A percentile compares a stretch with the other conserved stretches of the same genome.
phyloP scores from a whole-genome alignment of 2,888 invertebrate genomes.

The Aleiodes alternator region DNA sequence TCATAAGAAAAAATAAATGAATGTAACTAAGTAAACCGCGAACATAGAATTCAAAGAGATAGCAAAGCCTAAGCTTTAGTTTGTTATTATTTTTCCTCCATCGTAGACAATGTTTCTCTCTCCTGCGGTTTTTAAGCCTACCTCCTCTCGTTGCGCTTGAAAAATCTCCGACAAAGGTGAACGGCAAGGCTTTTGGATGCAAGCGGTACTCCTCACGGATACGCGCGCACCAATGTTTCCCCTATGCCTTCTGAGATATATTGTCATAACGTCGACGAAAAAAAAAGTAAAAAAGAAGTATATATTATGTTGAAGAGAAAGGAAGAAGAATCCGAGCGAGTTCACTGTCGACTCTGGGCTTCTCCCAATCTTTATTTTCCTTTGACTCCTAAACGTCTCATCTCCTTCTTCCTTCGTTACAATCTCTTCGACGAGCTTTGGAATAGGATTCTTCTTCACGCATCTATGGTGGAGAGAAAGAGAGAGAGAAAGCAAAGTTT shows the following conservation, averaged over 20 bases:
- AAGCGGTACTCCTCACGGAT: slow-evolving; percentile 60
- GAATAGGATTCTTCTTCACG: slow-evolving; percentile 22
- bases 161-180: slow-evolving; percentile 72
- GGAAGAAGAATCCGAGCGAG: slow-evolving; percentile 32
- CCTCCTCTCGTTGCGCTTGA: slow-evolving; percentile 62
- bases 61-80: slow-evolving; percentile 2
- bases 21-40: not conserved
- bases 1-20: too few species aligned
- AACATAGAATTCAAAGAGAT: slow-evolving; percentile 1
- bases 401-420: slow-evolving; percentile 28
- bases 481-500: not conserved
- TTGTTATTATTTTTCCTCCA: slow-evolving; percentile 25
- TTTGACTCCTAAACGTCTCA: slow-evolving; percentile 23
- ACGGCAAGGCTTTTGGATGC: slow-evolving; percentile 64
- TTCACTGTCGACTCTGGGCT: slow-evolving; percentile 25
- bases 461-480: not conserved
- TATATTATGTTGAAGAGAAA: slow-evolving; percentile 26
- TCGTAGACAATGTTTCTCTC: slow-evolving; percentile 34
- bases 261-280: slow-evolving; percentile 56
- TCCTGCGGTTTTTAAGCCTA: slow-evolving; percentile 43
- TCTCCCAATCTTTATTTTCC: slow-evolving; percentile 17
- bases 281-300: slow-evolving; percentile 40
- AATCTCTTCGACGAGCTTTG: slow-evolving; percentile 9
- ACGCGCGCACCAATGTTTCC: slow-evolving; percentile 61
- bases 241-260: slow-evolving; percentile 59